Evolutionary conservation across 2,888 invertebrate genomes (phyloP), one percentile per base, ranked within the genome.

Genomic region (Apamea monoglypha): DNA sequence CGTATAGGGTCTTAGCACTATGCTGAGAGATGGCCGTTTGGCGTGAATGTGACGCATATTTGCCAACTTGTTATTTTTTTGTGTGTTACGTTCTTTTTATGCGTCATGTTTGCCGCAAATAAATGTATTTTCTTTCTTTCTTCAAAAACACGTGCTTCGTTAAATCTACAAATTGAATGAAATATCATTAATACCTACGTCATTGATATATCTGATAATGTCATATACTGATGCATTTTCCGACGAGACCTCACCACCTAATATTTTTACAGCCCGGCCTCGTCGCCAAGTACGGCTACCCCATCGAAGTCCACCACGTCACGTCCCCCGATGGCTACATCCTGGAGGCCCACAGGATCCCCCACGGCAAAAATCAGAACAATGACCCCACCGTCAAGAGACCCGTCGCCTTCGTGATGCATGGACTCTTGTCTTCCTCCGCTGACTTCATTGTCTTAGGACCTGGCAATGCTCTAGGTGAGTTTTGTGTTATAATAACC

Each of bases 341-440:
- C 67, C 81, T 95, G 82, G 93, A 94, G 74, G 74, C 90, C 40
- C 95, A 95, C 83, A 91, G 95, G 56, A 94, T 95, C 70, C 94
- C 94, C 0, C 88, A 93, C 53, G 95, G 94, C 25, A 90, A 91
- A 29, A 88, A 91, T 71, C 79, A 79, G 63, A 89, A 92, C 85
- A 92, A 90, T 74, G 76, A 78, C 40, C 90, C 90, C 6, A 87
- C 87, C 6, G 82, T 88, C 67, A 89, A 87, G 53, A 91, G 86
- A 66, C 91, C 91, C 12, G 86, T 87, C 1, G 93, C 89, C 12
- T 89, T 94, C 67, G 16, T 94, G 29, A 92, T 95, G 93, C 94
- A 95, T 53, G 94, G 94, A 5, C 91, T 95, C 1, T 81, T 93
- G 70, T 94, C 93, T 21, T 95, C 94, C 0, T 94, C 94, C 32